A percentile compares a stretch with the other conserved stretches of the same genome.
Conservation (phyloP, 1,140 invertebrate genomes). For the Eubasilissa regina region DNA sequence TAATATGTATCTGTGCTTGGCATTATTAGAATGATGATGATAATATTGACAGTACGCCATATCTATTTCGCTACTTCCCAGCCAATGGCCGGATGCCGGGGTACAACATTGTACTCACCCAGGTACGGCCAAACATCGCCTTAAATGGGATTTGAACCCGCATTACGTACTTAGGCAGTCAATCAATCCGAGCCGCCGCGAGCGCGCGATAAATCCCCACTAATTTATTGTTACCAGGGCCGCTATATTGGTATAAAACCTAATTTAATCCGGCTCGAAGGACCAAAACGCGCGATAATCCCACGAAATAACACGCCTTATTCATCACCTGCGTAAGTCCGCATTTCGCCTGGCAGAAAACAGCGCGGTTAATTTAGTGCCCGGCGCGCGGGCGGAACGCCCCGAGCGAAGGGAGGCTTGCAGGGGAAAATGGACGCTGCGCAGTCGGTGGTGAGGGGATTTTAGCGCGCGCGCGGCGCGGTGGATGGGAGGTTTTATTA, state of each 20-base stretch:
- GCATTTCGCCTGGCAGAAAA: not conserved
- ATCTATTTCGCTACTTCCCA: too few relatives aligned
- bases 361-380: constrained; percentile 3
- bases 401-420: not conserved
- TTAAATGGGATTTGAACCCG: constrained; percentile 56
- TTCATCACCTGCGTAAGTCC: constrained; percentile 3
- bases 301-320: not conserved
- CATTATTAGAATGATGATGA: too few relatives aligned
- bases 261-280: constrained; percentile 43
- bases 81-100: too few relatives aligned
- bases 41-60: too few relatives aligned
- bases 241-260: constrained; percentile 59
- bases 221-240: constrained; percentile 57
- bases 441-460: too few relatives aligned
- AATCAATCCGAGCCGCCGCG: constrained; percentile 46
- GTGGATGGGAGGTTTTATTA: not conserved
- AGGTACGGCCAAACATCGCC: constrained; percentile 1
- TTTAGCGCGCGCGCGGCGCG: not conserved
- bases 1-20: too few relatives aligned
- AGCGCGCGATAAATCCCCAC: constrained; percentile 54
- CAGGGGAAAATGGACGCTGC: not conserved
- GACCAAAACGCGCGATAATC: constrained; percentile 15
- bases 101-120: not conserved
- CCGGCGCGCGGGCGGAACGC: not conserved
- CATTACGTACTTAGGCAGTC: constrained; percentile 54